Evolutionary conservation across 2,888 invertebrate genomes (phyloP).

Genomic region (Argynnis bischoffii): DNA sequence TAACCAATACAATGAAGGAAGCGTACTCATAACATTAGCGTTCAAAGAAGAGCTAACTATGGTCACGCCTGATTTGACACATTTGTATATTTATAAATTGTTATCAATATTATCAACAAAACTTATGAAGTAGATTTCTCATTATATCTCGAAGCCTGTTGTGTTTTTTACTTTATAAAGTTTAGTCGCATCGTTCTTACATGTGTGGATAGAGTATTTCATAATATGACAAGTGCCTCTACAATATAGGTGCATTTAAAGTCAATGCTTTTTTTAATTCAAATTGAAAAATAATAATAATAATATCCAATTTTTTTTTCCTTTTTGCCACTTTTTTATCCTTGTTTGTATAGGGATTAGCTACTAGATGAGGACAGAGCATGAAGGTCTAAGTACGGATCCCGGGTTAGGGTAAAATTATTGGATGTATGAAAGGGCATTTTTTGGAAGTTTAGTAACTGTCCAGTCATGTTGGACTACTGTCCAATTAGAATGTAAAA

Average conservation of each 20-base stretch:
- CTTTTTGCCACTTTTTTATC: too few species aligned
- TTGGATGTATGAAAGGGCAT: too few species aligned
- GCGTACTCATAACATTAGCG: neutral
- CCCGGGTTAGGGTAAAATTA: too few species aligned
- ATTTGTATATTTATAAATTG: slow-evolving; percentile 38
- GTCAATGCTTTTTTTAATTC: too few species aligned
- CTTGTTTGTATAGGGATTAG: too few species aligned
- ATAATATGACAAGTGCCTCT: slow-evolving; percentile 10
- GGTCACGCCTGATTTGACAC: slow-evolving; percentile 7
- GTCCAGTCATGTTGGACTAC: too few species aligned
- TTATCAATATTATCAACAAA: slow-evolving; percentile 30
- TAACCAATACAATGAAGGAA: slow-evolving; percentile 5
- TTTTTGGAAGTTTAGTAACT: too few species aligned
- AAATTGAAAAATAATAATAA: too few species aligned
- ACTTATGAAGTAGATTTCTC: slow-evolving; percentile 25
- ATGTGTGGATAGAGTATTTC: neutral
- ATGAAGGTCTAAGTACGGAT: too few species aligned
- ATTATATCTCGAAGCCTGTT: neutral
- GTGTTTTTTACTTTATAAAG: slow-evolving; percentile 20
- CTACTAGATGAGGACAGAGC: too few species aligned
- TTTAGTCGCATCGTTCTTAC: neutral
- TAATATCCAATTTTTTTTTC: neutral
- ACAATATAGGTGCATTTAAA: neutral
- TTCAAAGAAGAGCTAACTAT: neutral
- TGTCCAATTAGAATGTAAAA: too few species aligned